Evolutionary conservation across 2,888 invertebrate species (phyloP).

Genomic region (Phengaris alcon): DNA sequence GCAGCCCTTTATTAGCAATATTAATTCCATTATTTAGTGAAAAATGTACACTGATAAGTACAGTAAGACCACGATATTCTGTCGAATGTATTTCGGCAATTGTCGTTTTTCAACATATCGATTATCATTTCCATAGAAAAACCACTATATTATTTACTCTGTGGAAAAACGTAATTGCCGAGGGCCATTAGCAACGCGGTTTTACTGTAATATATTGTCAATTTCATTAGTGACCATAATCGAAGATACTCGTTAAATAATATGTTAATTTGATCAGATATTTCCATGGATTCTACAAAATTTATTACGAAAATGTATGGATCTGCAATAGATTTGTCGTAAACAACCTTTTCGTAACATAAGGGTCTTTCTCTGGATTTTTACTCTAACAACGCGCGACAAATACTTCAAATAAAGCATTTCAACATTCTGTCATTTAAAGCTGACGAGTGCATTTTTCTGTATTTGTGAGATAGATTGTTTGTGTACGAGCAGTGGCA

Average conservation of each 20-base stretch:
- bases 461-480: conserved; percentile 4
- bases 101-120: neutral
- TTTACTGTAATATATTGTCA: neutral
- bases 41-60: neutral
- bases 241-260: neutral
- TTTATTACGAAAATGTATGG: neutral
- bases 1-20: conserved; percentile 1
- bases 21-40: conserved; percentile 7
- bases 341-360: neutral
- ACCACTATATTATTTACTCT: too few relatives aligned
- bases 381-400: neutral
- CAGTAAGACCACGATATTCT: too few relatives aligned
- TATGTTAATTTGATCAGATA: neutral
- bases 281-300: neutral
- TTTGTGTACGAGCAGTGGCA: neutral
- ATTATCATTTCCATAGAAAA: too few relatives aligned
- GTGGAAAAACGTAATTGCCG: too few relatives aligned
- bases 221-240: neutral
- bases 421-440: neutral
- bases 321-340: neutral
- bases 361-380: neutral
- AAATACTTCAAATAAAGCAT: neutral
- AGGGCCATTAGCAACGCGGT: too few relatives aligned
- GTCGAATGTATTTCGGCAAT: neutral
- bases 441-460: neutral